phyloP scores from a whole-genome alignment of 1,140 invertebrate genomes.

The Archivesica marissinica region DNA sequence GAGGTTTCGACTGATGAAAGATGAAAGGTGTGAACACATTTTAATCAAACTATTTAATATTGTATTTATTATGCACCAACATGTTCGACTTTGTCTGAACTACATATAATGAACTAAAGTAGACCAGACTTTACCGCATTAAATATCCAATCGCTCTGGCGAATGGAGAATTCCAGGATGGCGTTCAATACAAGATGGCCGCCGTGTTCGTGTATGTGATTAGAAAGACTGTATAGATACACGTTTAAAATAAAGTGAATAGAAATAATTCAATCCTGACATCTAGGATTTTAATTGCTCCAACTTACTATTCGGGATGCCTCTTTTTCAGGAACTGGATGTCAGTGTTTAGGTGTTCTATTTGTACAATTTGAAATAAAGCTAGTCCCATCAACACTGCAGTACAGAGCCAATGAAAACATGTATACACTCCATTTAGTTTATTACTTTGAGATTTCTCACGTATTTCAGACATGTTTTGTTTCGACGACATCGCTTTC shows the following conservation, averaged over 20 bases:
- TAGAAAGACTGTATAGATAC: background rate
- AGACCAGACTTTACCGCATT: too few species aligned
- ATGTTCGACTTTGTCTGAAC: too few species aligned
- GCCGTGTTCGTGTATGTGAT: background rate
- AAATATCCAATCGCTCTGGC: too few species aligned
- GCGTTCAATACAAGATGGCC: background rate
- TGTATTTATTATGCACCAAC: too few species aligned
- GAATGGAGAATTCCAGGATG: too few species aligned
- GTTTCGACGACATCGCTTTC: constrained; percentile 3
- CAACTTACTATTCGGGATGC: background rate
- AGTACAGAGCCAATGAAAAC: constrained; percentile 14
- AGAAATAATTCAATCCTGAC: background rate
- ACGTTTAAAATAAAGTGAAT: background rate
- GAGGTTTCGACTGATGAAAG: too few species aligned
- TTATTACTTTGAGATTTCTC: background rate
- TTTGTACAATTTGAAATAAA: constrained; percentile 45
- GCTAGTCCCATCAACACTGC: constrained; percentile 29
- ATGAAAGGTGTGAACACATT: too few species aligned
- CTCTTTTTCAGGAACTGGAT: constrained; percentile 15
- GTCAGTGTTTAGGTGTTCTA: constrained; percentile 50
- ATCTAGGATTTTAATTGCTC: background rate
- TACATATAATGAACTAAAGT: too few species aligned
- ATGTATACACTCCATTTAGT: background rate
- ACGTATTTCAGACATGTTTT: constrained; percentile 22
- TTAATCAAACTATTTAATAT: too few species aligned